These are phyloP conservation scores for Propsilocerus akamusi DNA, from an alignment of 1,140 invertebrate species.

Conservation along the genomic window DNA sequence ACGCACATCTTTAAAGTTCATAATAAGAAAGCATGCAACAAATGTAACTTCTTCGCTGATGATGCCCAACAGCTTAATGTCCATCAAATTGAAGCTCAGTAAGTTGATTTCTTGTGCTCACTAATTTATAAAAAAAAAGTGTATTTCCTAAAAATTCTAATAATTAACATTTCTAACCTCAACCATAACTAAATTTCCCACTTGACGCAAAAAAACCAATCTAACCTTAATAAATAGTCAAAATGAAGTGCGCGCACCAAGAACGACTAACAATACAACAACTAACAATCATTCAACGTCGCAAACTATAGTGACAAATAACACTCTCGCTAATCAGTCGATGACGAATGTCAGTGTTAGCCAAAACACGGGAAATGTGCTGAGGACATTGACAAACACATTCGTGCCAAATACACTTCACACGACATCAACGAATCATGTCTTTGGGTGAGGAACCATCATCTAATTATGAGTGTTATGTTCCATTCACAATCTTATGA, in stretches of 20 bases:
- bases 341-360: neutral
- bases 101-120: constrained; percentile 19
- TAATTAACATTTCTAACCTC: neutral
- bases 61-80: constrained; percentile 51
- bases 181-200: too few relatives aligned
- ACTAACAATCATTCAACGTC: constrained; percentile 9
- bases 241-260: constrained; percentile 17
- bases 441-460: constrained; percentile 5
- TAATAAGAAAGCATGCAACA: constrained; percentile 72
- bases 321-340: neutral
- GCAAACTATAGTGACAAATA: neutral
- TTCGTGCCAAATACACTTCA: constrained; percentile 20
- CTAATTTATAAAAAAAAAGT: neutral
- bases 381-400: constrained; percentile 23
- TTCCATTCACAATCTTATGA: too few relatives aligned
- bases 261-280: constrained; percentile 8
- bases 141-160: neutral
- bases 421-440: constrained; percentile 14
- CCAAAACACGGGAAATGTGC: constrained; percentile 19
- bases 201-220: too few relatives aligned
- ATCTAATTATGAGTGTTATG: too few relatives aligned
- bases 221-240: too few relatives aligned
- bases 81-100: constrained; percentile 54
- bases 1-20: constrained; percentile 82
- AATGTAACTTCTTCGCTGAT: constrained; percentile 69